Percentiles rank a stretch among this genome's conserved stretches.
Evolutionary conservation across 30 jellyfish, hydroid and myxozoan genomes (phyloP).

Genomic region (Clytia hemisphaerica): DNA sequence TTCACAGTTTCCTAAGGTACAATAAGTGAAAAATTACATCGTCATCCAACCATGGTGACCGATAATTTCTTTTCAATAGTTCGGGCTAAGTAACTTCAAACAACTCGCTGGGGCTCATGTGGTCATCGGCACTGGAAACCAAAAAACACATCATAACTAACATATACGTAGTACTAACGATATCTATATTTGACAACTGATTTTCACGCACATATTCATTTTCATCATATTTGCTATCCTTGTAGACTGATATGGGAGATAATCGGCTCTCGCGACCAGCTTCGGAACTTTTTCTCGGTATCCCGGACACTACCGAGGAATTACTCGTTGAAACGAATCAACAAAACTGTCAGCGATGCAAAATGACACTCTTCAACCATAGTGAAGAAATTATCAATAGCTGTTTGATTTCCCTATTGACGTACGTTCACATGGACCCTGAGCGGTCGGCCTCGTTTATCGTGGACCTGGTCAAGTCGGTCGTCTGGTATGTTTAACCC

Average conservation of each 20-base stretch:
- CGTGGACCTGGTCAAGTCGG: constrained; percentile 55
- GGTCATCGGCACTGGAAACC: no score
- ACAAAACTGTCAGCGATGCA: constrained; percentile 24
- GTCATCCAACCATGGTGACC: no score
- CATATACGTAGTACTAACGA: no score
- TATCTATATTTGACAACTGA: no score
- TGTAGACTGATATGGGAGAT: neutral
- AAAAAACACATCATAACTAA: no score
- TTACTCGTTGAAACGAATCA: neutral
- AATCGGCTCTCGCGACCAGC: neutral
- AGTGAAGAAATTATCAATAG: constrained; percentile 60
- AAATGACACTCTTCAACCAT: constrained; percentile 37
- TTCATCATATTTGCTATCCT: neutral
- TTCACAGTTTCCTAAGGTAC: no score
- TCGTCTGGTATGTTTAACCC: constrained; percentile 52
- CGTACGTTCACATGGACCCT: constrained; percentile 85
- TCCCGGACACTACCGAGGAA: constrained; percentile 26
- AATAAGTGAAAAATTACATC: no score
- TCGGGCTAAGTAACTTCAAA: no score
- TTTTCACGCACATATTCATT: no score
- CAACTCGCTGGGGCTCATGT: no score
- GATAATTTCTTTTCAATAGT: no score
- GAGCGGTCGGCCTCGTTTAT: constrained; percentile 87
- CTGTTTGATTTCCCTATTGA: constrained; percentile 67
- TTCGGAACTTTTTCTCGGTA: neutral